Evolutionary conservation across 1,140 invertebrate species (phyloP), one percentile per base, ranked within the genome.

Genomic region (Zeugodacus cucurbitae): DNA sequence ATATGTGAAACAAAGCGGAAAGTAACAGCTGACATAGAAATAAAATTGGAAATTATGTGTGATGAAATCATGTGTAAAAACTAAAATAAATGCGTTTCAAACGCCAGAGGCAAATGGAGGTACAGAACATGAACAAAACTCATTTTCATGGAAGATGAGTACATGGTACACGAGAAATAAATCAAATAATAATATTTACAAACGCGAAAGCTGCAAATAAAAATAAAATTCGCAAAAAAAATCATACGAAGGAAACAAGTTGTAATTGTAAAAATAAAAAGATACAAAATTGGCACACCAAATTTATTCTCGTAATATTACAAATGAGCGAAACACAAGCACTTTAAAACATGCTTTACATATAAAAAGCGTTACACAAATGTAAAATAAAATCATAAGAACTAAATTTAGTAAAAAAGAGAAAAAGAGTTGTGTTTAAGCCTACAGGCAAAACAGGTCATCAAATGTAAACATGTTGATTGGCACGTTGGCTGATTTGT

Each of bases 401-500:
- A 5, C 58, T 8, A 26, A 62, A 62, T 62, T n/a, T n/a, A 62
- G 7, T 22, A 62, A 62, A 62, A 62, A 62, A 7, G 48, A 14
- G 48, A 54, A 54, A 54, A 54, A 57, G 3, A 62, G 14, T 54
- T 17, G 48, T 54, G 48, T 17, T 17, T 54, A 17, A 54, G 48
- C 48, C 48, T 54, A 54, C 48, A 62, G 10, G 48, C 14, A 62
- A 82, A 82, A 41, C 74, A 82, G 74, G 74, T 82, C 74, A 82
- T 48, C 74, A 82, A 48, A 82, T 82, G 41, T 82, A 82, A 82
- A 82, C 74, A 82, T 41, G 41, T 82, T 82, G 67, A 32, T 67
- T 34, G 32, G 34, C n/a, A 1, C 17, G 22, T 74, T 37, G 32
- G 67, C 34, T 74, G 67, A 74, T 74, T 37, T 22, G 22, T 44